A percentile compares a stretch with the other conserved stretches of the same genome.
phyloP scores from a whole-genome alignment of 2,113 vertebrate species.

The Leucosticte australis region DNA sequence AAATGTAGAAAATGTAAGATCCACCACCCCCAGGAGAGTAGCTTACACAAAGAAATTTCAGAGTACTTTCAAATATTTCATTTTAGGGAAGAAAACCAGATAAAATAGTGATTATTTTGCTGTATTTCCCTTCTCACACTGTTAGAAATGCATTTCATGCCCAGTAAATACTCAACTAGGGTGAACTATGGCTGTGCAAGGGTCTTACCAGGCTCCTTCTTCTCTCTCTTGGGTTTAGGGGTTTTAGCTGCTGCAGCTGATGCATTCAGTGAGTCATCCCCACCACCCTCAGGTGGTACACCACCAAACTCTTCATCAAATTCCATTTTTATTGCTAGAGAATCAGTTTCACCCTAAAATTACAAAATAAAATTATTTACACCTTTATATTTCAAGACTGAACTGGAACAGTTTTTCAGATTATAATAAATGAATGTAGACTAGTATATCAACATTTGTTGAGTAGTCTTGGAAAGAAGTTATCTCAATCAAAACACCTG shows the following conservation, averaged over 20 bases:
- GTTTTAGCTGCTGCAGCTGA: constrained; percentile 68
- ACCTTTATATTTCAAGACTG: not conserved
- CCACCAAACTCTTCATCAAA: constrained; percentile 87
- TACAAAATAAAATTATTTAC: not conserved
- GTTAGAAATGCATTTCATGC: not conserved
- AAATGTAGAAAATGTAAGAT: not conserved
- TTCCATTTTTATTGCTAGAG: constrained; percentile 83
- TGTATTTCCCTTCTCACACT: not conserved
- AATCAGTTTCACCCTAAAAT: constrained; percentile 84
- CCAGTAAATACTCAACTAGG: not conserved
- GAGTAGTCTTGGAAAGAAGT: not conserved
- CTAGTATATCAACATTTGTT: not conserved
- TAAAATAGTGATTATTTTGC: not conserved
- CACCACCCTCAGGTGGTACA: constrained; percentile 75
- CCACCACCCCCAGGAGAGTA: not conserved
- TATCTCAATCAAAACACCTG: not conserved
- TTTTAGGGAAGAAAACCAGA: not conserved
- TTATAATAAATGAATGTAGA: not conserved
- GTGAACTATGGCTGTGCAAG: not conserved
- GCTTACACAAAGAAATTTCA: not conserved
- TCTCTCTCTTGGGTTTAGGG: constrained; percentile 87
- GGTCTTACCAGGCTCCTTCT: constrained; percentile 89
- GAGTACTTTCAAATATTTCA: not conserved
- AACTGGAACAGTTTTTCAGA: not conserved
- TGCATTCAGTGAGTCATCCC: constrained; percentile 76